A percentile compares a stretch with the other conserved stretches of the same genome.
Conservation (phyloP, 2,113 vertebrate genomes). For the Prinia subflava region DNA sequence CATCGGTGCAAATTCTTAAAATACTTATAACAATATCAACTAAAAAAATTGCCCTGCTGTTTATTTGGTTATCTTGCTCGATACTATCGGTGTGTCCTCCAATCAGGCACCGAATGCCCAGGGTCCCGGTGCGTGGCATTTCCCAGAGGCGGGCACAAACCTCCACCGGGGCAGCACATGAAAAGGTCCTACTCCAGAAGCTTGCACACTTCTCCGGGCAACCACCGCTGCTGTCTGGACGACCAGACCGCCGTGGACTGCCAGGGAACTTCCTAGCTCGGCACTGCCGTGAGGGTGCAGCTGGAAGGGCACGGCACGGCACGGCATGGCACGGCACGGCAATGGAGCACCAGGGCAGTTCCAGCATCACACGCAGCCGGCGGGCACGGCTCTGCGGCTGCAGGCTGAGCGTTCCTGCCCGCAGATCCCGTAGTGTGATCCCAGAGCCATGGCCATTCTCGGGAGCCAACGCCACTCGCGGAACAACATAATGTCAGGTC, state of each 20-base stretch:
- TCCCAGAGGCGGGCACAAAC: not conserved
- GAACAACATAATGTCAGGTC: not conserved
- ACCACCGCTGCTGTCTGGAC: not conserved
- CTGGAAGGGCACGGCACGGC: not conserved
- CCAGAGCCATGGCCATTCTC: not conserved
- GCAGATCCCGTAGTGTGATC: not conserved
- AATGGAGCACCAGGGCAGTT: not conserved
- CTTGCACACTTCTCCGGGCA: not conserved
- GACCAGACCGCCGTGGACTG: not conserved
- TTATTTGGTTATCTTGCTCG: not conserved
- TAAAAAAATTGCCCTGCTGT: not conserved
- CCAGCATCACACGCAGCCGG: not conserved
- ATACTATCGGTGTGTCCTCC: not conserved
- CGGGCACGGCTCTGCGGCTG: not conserved
- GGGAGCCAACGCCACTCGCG: not conserved
- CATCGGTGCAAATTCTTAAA: not conserved
- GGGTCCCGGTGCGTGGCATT: rapidly evolving
- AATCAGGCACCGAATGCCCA: not conserved
- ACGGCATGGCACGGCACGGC: not conserved
- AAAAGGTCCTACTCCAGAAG: not conserved
- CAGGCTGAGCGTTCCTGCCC: not conserved
- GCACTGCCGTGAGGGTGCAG: not conserved
- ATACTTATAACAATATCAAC: not conserved
- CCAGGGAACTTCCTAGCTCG: not conserved
- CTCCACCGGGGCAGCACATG: not conserved